Evolutionary conservation across 2,888 invertebrate species (phyloP), one percentile per base, ranked within the genome.

Genomic region (Fragum whitleyi): DNA sequence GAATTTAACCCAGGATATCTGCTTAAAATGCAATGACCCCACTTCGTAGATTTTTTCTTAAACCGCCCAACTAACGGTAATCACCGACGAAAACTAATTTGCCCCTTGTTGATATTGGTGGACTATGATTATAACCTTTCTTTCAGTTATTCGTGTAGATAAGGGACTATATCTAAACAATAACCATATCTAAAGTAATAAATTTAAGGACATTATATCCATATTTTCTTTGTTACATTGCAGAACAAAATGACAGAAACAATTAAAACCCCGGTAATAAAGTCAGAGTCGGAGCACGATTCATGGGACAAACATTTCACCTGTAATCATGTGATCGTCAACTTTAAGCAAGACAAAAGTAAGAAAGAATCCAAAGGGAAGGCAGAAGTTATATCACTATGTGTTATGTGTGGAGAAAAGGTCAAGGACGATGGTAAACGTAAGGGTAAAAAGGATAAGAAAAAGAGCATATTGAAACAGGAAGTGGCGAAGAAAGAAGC

Each of bases 351-450:
- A 14, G 76, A 79, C 29, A 61, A 65, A 61, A 65, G 57, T 19
- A 73, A 73, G 29, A 53, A 28, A 11, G 71, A 57, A 39, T 68
- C 71, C 32, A 77, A 74, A 21, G 51, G 29, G 0, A 73, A 51
- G 19, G 7, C 21, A 16, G 28, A 53, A 51, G 73, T 53, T 16
- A 21, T 71, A 3, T 74, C 79, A 14, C 77, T 77, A 21, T 85
- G 85, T 67, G 82, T 85, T 0, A 77, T 85, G 85, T 85, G 85
- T 36, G 85, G 85, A 7, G 85, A 85, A 53, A 74, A 62, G 2
- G 75, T 82, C 0, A 70, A 61, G 7, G 70, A 79, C 19, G 53
- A 53, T 5, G 29, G 7, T 6, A 72, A 59, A 42, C 26, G 28
- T 6, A 36, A 26, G 3, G 26, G 32, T 19, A 59, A 57, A 23